Base-by-base conservation (phyloP, 2,888 invertebrate genomes). In the Teleiodes luculella region DNA sequence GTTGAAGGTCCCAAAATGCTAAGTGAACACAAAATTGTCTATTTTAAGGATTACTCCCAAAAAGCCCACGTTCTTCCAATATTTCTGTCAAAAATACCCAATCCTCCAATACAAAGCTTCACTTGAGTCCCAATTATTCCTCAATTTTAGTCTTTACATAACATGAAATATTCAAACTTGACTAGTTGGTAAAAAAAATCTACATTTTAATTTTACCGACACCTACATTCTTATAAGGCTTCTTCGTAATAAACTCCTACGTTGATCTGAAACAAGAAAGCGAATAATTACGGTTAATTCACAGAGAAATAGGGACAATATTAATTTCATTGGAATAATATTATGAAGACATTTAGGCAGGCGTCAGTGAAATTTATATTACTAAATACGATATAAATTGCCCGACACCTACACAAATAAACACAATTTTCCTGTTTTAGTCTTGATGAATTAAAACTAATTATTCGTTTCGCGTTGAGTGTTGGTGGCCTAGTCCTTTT, bases 231-330 rank as follows among this genome's bases (percentile, higher is more conserved):
- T 87, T 76, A 88, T 89, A 89, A 89, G 89, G 89, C 89, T 89
- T 85, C 86, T 87, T 88, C 78, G 72, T 84, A 78, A 86, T 88
- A 87, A 88, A 88, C 89, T 89, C 87, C 89, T 88, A 88, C 86
- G 81, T 86, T 86, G 84, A 87, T 86, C 88, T 89, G 87, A 64
- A 85, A 86, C 68, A 76, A 43, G 24, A 2, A 13, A 28, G 6
- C 13, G 2, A 24, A 24, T 43, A 39, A 39, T 14, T 8, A 39
- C 0, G 7, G 10, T 41, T 10, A 41, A 7, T 14, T 14, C 13
- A 3, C 14, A 1, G 11, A 35, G 13, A 35, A 35, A n/a, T 33
- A 2, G 8, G n/a, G n/a, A n/a, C n/a, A n/a, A n/a, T n/a, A n/a
- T 33, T 2, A 33, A 33, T 35, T 35, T 35, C 35, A n/a, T 2